These are phyloP conservation scores for Cryptosula pallasiana DNA, from an alignment of 2,888 invertebrate genomes.

Conservation along the genomic window DNA sequence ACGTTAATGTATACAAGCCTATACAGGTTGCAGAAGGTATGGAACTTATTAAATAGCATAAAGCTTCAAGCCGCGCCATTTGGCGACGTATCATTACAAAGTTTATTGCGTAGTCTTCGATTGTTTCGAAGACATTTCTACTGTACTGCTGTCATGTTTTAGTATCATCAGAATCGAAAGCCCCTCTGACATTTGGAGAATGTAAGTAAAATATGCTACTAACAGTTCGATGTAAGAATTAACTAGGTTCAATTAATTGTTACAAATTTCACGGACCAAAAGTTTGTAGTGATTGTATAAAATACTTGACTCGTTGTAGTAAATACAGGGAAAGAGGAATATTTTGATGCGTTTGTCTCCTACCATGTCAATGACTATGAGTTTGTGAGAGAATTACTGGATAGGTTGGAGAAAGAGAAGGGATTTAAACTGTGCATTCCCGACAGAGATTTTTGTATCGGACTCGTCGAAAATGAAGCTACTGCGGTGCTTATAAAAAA, in stretches of 20 bases:
- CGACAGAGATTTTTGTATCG: conserved; percentile 11
- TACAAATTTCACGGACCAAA: no score
- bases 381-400: neutral
- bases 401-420: neutral
- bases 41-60: neutral
- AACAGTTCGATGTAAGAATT: no score
- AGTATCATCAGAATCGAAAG: neutral
- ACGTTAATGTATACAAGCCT: neutral
- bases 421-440: conserved; percentile 17
- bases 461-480: neutral
- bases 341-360: conserved; percentile 22
- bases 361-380: neutral
- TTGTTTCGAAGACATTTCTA: no score
- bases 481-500: conserved; percentile 15
- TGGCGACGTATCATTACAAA: no score
- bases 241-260: no score
- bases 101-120: no score
- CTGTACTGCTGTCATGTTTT: neutral
- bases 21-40: conserved; percentile 13
- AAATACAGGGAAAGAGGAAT: neutral
- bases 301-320: no score
- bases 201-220: conserved; percentile 16
- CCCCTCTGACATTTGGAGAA: neutral
- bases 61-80: no score
- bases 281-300: no score